Base-by-base conservation (phyloP, 2,797 vertebrate species). In the Alosa sapidissima region DNA sequence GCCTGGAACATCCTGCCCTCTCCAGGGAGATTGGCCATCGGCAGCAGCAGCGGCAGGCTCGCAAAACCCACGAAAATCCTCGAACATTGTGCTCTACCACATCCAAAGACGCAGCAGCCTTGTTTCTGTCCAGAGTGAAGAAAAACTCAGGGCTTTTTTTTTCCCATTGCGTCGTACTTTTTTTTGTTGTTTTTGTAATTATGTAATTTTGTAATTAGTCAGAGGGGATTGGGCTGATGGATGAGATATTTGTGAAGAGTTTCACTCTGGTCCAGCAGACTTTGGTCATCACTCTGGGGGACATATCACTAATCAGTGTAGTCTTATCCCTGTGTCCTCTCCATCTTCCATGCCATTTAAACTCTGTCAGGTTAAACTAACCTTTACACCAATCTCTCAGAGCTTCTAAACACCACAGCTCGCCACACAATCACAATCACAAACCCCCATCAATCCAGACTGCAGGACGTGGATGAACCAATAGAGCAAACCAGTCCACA, bases 291-390 rank as follows among this genome's bases (percentile, higher is more conserved):
- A 41, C 68, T 72, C 68, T 36, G 68, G 28, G 68, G 68, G 68
- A 72, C 47, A 78, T 78, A 78, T 47, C 72, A 78, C 36, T 78
- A 78, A 78, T 78, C 84, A 75, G 89, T 84, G 84, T 87, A 90
- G 89, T 91, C 88, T 90, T 86, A 83, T 90, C 83, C 86, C 89
- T 91, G 82, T 88, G 87, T 88, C 55, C 19, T 83, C 84, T 84
- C 83, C 86, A 84, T 91, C 93, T 84, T 91, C 87, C 91, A 89
- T 88, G 82, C 89, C 90, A 89, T 89, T 58, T 88, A 90, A 90
- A 93, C 91, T 89, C 90, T 90, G 90, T 60, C 2, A 85, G 91
- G 90, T 92, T 89, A 91, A 78, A 78, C 72, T 41, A 41, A 78
- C 47, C 72, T 78, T 36, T 21, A 19, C 5, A 5, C 36, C 41